Percentiles rank a stretch among this genome's conserved stretches.
phyloP scores from a whole-genome alignment of 1,140 invertebrate species.

The Tetramorium simillimum region DNA sequence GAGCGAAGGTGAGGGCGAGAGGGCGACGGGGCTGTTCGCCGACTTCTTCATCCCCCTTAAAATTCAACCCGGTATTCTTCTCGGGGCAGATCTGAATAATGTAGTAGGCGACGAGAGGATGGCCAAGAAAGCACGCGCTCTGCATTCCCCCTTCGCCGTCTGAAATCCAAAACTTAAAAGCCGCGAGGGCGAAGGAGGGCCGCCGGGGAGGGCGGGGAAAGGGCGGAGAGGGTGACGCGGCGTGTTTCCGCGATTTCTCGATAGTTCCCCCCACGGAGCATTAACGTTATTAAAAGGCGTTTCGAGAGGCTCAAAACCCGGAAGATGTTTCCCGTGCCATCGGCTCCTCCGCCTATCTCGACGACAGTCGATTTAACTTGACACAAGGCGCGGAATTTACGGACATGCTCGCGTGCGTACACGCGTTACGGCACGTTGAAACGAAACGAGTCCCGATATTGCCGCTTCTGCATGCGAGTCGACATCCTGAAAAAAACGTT shows the following conservation, averaged over 20 bases:
- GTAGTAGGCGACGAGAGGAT: slow-evolving; percentile 59
- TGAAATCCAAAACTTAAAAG: slow-evolving; percentile 67
- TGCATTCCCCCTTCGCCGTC: slow-evolving; percentile 12
- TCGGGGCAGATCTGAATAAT: slow-evolving; percentile 78
- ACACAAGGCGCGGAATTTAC: slow-evolving; percentile 19
- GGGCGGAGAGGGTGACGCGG: neutral
- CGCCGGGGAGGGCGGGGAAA: neutral
- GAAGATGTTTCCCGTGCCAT: slow-evolving; percentile 24
- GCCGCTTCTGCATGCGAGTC: neutral
- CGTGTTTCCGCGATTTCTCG: slow-evolving; percentile 44
- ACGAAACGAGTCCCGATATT: neutral
- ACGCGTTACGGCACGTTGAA: neutral
- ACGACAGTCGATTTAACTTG: slow-evolving; percentile 64
- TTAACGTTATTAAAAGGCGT: slow-evolving; percentile 65
- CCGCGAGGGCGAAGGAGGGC: neutral
- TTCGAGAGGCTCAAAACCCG: slow-evolving; percentile 1
- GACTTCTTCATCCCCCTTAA: slow-evolving; percentile 71
- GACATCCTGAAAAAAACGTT: slow-evolving; percentile 5
- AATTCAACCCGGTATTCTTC: slow-evolving; percentile 77
- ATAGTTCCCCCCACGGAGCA: neutral
- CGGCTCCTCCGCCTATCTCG: slow-evolving; percentile 50
- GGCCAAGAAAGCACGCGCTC: slow-evolving; percentile 52
- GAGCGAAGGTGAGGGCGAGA: neutral
- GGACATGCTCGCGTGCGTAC: slow-evolving; percentile 9
- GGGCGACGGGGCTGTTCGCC: slow-evolving; percentile 29